Percentiles rank a stretch among this genome's conserved stretches.
phyloP scores from a whole-genome alignment of 2,113 vertebrate genomes.

The Pedionomus torquatus region DNA sequence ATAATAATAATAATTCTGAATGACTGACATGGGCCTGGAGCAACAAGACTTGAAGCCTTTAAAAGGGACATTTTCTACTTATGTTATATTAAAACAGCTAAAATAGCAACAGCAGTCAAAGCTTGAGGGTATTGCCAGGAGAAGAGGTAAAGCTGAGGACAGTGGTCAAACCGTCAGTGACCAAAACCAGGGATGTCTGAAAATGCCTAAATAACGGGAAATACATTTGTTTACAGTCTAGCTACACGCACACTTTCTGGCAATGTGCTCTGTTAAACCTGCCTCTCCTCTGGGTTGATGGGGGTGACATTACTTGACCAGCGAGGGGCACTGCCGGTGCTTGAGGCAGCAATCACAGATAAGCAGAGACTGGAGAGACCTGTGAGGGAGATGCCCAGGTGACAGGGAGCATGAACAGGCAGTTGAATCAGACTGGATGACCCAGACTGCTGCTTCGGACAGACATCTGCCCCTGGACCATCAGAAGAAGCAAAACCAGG shows the following conservation, averaged over 20 bases:
- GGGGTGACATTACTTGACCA: background rate
- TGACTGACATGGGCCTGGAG: conserved; percentile 48
- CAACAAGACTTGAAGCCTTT: conserved; percentile 26
- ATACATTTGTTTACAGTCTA: background rate
- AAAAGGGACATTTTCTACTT: conserved; percentile 36
- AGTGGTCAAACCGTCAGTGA: background rate
- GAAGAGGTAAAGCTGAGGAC: conserved; percentile 5
- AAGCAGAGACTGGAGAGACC: background rate
- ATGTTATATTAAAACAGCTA: conserved; percentile 45
- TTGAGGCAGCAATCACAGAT: background rate
- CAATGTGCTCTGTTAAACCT: background rate
- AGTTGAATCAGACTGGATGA: background rate
- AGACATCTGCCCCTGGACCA: background rate
- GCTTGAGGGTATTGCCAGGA: conserved; percentile 11
- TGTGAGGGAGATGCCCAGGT: background rate
- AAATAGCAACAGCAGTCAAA: conserved; percentile 47
- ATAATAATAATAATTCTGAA: conserved; percentile 52
- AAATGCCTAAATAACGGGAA: background rate
- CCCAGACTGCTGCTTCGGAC: background rate
- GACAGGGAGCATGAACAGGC: background rate
- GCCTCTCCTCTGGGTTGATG: background rate
- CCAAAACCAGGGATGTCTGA: background rate
- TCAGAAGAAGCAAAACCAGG: background rate
- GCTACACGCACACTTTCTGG: background rate
- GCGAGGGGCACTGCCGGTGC: background rate